These are phyloP conservation scores for Sebastes steindachneri DNA, from an alignment of 2,797 vertebrate genomes.

Conservation along the genomic window DNA sequence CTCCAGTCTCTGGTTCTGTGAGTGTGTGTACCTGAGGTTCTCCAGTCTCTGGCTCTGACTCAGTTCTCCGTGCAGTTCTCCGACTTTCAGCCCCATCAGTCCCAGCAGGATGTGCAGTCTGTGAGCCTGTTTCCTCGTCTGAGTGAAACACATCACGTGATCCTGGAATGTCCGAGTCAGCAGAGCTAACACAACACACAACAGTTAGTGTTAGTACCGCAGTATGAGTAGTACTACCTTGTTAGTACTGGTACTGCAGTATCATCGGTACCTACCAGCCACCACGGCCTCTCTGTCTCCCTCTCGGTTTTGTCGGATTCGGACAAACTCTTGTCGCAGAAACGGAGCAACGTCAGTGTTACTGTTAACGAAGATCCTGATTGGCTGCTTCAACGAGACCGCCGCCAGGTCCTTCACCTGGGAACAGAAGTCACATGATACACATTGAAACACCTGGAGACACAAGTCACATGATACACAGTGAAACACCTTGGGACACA, in stretches of 20 bases:
- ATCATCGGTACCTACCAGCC: constrained; percentile 80
- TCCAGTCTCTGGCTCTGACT: constrained; percentile 90
- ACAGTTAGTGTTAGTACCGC: neutral
- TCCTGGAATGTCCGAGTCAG: constrained; percentile 94
- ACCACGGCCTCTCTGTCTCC: constrained; percentile 95
- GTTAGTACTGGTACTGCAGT: neutral
- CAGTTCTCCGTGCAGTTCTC: constrained; percentile 96
- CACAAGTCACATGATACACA: neutral
- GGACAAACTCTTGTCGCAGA: constrained; percentile 94
- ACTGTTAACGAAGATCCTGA: constrained; percentile 96
- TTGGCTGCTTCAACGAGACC: constrained; percentile 91
- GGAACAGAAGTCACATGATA: neutral
- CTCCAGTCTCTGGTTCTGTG: too few species aligned
- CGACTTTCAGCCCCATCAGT: constrained; percentile 92
- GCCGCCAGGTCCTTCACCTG: constrained; percentile 97
- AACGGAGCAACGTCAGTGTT: constrained; percentile 97
- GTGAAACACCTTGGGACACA: constrained; percentile 34
- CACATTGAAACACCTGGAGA: neutral
- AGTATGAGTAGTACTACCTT: too few species aligned
- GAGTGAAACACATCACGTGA: constrained; percentile 97
- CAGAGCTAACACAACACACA: constrained; percentile 81
- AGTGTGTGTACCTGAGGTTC: too few species aligned
- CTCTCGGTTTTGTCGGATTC: constrained; percentile 91
- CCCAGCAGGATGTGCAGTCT: constrained; percentile 96
- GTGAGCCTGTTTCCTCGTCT: constrained; percentile 98